A percentile compares a stretch with the other conserved stretches of the same genome.
Evolutionary conservation across 2,888 invertebrate genomes (phyloP).

Genomic region (Cryptus viduatorius): DNA sequence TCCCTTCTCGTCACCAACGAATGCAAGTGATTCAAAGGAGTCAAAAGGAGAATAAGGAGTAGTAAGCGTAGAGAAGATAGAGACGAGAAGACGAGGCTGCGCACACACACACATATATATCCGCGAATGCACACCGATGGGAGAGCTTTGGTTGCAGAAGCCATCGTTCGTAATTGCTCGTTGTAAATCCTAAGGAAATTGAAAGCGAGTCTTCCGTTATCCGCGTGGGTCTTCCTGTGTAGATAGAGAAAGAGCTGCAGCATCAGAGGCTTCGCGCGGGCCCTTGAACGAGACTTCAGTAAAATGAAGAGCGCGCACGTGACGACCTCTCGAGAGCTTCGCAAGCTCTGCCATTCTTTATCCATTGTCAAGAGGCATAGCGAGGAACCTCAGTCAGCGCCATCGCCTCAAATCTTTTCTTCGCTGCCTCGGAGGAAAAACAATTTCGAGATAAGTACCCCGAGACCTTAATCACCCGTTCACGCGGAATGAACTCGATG

Average conservation of each 20-base stretch:
- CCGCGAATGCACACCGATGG: conserved; percentile 44
- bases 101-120: neutral
- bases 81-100: neutral
- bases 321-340: conserved; percentile 46
- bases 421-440: conserved; percentile 38
- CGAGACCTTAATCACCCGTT: neutral
- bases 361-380: conserved; percentile 25
- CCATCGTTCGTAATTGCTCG: conserved; percentile 51
- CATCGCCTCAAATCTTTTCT: conserved; percentile 46
- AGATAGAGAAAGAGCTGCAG: conserved; percentile 10
- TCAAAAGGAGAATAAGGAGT: conserved; percentile 32
- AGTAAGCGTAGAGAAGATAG: conserved; percentile 10
- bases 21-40: conserved; percentile 15
- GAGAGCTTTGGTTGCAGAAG: conserved; percentile 18
- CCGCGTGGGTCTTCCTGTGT: conserved; percentile 2
- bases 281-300: neutral
- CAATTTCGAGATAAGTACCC: neutral
- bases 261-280: neutral
- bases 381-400: neutral
- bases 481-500: neutral
- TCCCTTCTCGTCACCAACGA: neutral
- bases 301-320: conserved; percentile 56
- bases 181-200: conserved; percentile 55
- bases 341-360: conserved; percentile 51
- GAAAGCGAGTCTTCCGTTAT: conserved; percentile 39